Evolutionary conservation across 2,888 invertebrate species (phyloP).

Genomic region (Belgica antarctica): DNA sequence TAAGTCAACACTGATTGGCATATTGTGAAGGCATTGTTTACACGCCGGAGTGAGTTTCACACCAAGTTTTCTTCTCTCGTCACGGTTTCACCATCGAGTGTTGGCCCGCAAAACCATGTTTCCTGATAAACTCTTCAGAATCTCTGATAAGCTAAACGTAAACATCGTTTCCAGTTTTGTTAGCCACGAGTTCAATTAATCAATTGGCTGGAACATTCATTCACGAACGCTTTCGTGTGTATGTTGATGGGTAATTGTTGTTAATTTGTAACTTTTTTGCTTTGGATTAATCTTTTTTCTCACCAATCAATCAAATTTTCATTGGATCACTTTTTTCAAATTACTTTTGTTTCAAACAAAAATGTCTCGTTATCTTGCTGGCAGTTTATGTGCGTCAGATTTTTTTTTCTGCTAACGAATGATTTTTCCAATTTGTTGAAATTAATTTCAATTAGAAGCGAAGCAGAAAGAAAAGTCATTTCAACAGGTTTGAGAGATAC

Average conservation of each 20-base stretch:
- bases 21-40: conserved; percentile 11
- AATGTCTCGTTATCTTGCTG: neutral
- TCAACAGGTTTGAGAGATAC: conserved; percentile 20
- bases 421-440: conserved; percentile 28
- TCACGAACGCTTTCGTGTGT: neutral
- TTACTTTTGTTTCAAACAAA: neutral
- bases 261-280: conserved; percentile 24
- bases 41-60: neutral
- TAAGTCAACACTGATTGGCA: conserved; percentile 15
- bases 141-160: conserved; percentile 4
- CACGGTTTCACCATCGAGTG: conserved; percentile 1
- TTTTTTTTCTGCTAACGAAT: neutral
- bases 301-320: conserved; percentile 27
- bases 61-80: conserved; percentile 21
- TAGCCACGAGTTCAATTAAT: conserved; percentile 18
- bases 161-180: conserved; percentile 1
- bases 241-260: conserved; percentile 30
- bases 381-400: neutral
- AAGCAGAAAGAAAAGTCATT: neutral
- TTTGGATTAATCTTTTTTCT: conserved; percentile 33
- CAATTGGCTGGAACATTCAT: conserved; percentile 26
- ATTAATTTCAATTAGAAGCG: conserved; percentile 19
- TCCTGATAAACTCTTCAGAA: conserved; percentile 13
- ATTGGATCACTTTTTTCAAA: conserved; percentile 14
- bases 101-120: conserved; percentile 24